Percentiles rank a stretch among this genome's conserved stretches.
Conservation (phyloP, 2,113 vertebrate genomes). For the Nannospalax galili region DNA sequence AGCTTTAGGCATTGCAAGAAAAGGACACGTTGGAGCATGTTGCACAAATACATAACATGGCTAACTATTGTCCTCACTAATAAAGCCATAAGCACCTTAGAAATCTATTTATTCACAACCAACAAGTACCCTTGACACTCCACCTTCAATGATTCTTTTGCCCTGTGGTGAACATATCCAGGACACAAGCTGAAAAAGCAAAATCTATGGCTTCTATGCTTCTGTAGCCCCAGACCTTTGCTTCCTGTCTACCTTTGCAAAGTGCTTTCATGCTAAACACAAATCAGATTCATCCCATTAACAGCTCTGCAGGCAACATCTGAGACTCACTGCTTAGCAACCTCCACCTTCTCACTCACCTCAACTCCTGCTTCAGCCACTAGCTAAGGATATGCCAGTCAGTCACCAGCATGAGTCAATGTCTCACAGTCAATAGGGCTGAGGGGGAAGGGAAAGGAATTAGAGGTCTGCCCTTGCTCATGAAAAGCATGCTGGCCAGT, state of each 20-base stretch:
- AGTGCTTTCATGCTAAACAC: slow-evolving; percentile 55
- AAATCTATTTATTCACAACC: slow-evolving; percentile 43
- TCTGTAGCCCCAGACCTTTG: slow-evolving; percentile 46
- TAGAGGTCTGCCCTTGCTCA: background rate
- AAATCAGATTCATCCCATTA: slow-evolving; percentile 55
- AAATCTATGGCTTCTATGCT: slow-evolving; percentile 15
- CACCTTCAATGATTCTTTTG: slow-evolving; percentile 56
- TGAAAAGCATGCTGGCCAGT: slow-evolving; percentile 27
- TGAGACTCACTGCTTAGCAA: slow-evolving; percentile 51
- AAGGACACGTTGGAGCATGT: background rate
- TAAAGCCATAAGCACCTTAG: slow-evolving; percentile 35
- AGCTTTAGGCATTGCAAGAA: background rate
- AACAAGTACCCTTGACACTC: background rate
- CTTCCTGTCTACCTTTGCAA: slow-evolving; percentile 53
- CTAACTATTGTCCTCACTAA: slow-evolving; percentile 54
- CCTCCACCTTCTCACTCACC: slow-evolving; percentile 46
- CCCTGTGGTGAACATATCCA: slow-evolving; percentile 17
- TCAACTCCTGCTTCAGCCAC: slow-evolving; percentile 51
- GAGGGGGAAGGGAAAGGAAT: slow-evolving; percentile 8
- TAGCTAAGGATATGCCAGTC: slow-evolving; percentile 29
- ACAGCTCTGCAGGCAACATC: slow-evolving; percentile 45
- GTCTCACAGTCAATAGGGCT: background rate
- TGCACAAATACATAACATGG: background rate
- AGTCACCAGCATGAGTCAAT: slow-evolving; percentile 34
- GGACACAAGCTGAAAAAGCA: slow-evolving; percentile 56